Conservation (phyloP, 2,888 invertebrate species). For the Galerucella pusilla region DNA sequence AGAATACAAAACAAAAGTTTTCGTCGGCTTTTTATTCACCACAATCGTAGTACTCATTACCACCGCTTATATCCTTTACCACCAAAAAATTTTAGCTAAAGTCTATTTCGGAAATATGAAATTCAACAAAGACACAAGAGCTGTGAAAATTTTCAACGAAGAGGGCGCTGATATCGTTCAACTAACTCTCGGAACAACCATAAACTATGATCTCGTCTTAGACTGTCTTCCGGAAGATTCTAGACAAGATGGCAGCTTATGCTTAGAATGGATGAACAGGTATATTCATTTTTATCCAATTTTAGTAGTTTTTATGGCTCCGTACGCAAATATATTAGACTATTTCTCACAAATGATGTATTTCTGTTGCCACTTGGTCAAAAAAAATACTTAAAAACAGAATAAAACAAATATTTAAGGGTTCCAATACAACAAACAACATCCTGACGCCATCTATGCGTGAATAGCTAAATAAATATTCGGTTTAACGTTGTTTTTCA, state of each 20-base stretch:
- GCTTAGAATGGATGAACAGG: slow-evolving; percentile 83
- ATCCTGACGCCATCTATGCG: too few relatives aligned
- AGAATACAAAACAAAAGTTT: slow-evolving; percentile 83
- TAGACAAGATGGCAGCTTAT: slow-evolving; percentile 74
- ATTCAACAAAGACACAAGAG: slow-evolving; percentile 81
- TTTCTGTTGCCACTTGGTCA: too few relatives aligned
- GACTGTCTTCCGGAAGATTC: slow-evolving; percentile 76
- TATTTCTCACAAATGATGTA: too few relatives aligned
- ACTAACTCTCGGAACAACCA: slow-evolving; percentile 73
- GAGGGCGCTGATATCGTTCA: slow-evolving; percentile 78
- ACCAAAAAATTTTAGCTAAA: slow-evolving; percentile 82
- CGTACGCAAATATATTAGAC: too few relatives aligned
- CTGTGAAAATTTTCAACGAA: slow-evolving; percentile 78
- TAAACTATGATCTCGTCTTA: slow-evolving; percentile 76
- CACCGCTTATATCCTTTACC: slow-evolving; percentile 85
- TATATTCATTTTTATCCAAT: slow-evolving; percentile 4
- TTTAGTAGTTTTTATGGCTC: neutral
- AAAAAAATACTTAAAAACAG: too few relatives aligned
- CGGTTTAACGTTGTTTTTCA: too few relatives aligned
- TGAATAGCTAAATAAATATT: too few relatives aligned
- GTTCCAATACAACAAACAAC: too few relatives aligned
- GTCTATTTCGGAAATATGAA: slow-evolving; percentile 87
- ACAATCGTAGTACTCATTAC: slow-evolving; percentile 85
- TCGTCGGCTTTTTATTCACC: slow-evolving; percentile 83
- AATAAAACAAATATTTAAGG: too few relatives aligned